Percentiles rank a stretch among this genome's conserved stretches.
These are phyloP conservation scores for Cyphomyrus discorhynchus DNA, from an alignment of 2,113 vertebrate genomes.

Conservation along the genomic window DNA sequence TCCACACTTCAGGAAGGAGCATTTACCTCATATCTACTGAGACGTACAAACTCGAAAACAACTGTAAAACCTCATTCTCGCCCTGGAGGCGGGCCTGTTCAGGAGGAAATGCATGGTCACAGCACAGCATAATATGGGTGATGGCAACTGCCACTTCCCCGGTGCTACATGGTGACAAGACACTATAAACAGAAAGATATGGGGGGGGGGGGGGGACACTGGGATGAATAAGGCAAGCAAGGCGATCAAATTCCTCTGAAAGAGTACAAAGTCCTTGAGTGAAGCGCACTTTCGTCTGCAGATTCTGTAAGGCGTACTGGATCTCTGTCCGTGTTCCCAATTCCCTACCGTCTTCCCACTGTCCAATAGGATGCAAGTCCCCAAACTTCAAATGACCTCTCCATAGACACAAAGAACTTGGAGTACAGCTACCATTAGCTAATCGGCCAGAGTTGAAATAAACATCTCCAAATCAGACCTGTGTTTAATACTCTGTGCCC, in stretches of 20 bases:
- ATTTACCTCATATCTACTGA: neutral
- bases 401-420: neutral
- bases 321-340: neutral
- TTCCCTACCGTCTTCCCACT: neutral
- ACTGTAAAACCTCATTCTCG: neutral
- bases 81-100: neutral
- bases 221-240: neutral
- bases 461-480: neutral
- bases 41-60: neutral
- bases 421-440: neutral
- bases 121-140: neutral
- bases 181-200: neutral
- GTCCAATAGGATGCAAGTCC: neutral
- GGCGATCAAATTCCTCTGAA: neutral
- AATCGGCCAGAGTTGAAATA: neutral
- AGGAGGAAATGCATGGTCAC: neutral
- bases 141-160: neutral
- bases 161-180: conserved; percentile 1
- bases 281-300: neutral
- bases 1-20: neutral
- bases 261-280: neutral
- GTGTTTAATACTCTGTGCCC: neutral
- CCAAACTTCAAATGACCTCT: neutral
- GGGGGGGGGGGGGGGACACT: neutral
- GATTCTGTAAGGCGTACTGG: neutral